Percentiles rank a stretch among this genome's conserved stretches.
These are phyloP conservation scores for Eristalis arbustorum DNA, from an alignment of 2,888 invertebrate species.

Conservation along the genomic window DNA sequence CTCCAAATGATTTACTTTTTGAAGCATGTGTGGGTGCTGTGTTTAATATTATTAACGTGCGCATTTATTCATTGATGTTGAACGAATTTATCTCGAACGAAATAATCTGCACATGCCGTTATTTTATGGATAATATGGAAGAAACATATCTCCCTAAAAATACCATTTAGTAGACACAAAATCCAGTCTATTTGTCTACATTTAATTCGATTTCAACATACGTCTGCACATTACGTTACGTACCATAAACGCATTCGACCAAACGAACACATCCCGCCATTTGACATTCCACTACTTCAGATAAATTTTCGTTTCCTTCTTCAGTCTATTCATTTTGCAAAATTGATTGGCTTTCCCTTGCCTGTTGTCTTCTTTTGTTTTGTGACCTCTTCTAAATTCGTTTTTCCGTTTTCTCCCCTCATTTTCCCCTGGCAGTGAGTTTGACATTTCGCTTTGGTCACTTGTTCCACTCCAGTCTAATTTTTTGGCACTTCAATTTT, in stretches of 20 bases:
- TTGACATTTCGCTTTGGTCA: constrained; percentile 59
- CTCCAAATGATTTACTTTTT: too few relatives aligned
- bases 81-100: too few relatives aligned
- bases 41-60: too few relatives aligned
- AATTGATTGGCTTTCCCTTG: constrained; percentile 30
- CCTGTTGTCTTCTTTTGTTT: constrained; percentile 34
- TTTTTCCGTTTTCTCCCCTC: background rate
- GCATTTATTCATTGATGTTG: too few relatives aligned
- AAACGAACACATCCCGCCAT: constrained; percentile 17
- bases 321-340: constrained; percentile 14
- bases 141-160: too few relatives aligned
- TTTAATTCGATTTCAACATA: too few relatives aligned
- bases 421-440: constrained; percentile 6
- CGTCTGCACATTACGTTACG: background rate
- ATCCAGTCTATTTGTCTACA: too few relatives aligned
- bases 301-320: background rate
- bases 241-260: background rate
- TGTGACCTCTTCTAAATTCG: constrained; percentile 35
- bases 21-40: too few relatives aligned
- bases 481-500: constrained; percentile 67
- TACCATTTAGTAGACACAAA: too few relatives aligned
- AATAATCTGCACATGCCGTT: too few relatives aligned
- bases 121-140: too few relatives aligned
- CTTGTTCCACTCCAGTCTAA: constrained; percentile 34
- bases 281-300: constrained; percentile 9